phyloP scores from a whole-genome alignment of 2,888 invertebrate genomes.

The Spodoptera picta region DNA sequence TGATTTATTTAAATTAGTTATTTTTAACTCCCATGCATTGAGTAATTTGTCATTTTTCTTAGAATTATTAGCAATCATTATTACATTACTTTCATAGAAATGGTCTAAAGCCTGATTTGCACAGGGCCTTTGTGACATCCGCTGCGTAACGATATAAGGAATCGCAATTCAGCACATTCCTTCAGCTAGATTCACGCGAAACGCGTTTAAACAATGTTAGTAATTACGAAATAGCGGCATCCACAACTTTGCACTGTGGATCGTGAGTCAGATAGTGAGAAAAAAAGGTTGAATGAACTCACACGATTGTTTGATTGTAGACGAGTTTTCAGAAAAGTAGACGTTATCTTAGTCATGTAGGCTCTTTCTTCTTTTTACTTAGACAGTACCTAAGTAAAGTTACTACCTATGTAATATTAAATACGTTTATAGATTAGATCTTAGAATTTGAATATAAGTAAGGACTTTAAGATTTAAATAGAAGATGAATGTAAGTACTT shows the following conservation, averaged over 20 bases:
- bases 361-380: conserved; percentile 38
- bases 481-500: no score
- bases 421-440: no score
- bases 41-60: no score
- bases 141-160: conserved; percentile 43
- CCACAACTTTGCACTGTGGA: conserved; percentile 26
- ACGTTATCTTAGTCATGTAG: conserved; percentile 56
- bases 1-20: no score
- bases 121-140: conserved; percentile 51
- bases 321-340: conserved; percentile 32
- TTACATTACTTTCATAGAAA: not conserved
- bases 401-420: no score
- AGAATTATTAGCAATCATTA: no score
- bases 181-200: conserved; percentile 44
- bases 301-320: conserved; percentile 2
- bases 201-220: conserved; percentile 26
- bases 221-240: conserved; percentile 43
- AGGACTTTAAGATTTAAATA: no score
- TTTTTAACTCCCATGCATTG: no score
- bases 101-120: not conserved
- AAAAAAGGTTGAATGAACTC: conserved; percentile 52
- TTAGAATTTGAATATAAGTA: no score
- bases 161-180: conserved; percentile 54
- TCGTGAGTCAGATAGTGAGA: conserved; percentile 36
- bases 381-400: no score